Evolutionary conservation across 2,888 invertebrate species (phyloP), one percentile per base, ranked within the genome.

Genomic region (Lacanobia wlatinum): DNA sequence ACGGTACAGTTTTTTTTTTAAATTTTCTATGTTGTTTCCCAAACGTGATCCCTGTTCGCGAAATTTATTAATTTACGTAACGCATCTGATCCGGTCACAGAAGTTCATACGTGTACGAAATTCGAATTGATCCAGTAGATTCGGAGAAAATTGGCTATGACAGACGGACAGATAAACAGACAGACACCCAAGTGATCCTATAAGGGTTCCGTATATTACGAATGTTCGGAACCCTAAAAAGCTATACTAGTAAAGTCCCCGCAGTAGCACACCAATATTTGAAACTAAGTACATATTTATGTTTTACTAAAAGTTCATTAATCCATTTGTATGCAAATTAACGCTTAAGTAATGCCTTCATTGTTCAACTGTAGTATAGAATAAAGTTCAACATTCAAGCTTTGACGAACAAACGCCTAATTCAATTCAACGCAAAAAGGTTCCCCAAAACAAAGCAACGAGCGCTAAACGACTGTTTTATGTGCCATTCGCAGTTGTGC

Each of bases 401-500:
- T 72, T 74, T 78, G 72, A 80, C 77, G 76, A 84, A 83, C 81
- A 84, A 84, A 85, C 75, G 77, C 79, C 87, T 85, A 84, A 86
- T 87, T 86, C 83, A 86, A 87, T 87, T 82, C 84, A 84, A 82
- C 82, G 65, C 76, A 83, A 86, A 87, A 88, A 83, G 82, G 78
- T 76, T 85, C 78, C 79, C 82, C 70, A 78, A 86, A 81, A 87
- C 87, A 86, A 84, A 86, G 80, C 85, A 87, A 86, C 83, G 87
- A 86, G 85, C 76, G 82, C 78, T 79, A 87, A 87, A 86, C 85
- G 84, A 84, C 80, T 83, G 73, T 89, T 90, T 91, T 88, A 91
- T 89, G 90, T 85, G 82, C 87, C 88, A 78, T 87, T 83, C 74
- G 86, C 79, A 73, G 81, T 65, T 40, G 78, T 61, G 73, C 79